Conservation (phyloP, 2,888 invertebrate genomes). For the Pasiphila rectangulata region DNA sequence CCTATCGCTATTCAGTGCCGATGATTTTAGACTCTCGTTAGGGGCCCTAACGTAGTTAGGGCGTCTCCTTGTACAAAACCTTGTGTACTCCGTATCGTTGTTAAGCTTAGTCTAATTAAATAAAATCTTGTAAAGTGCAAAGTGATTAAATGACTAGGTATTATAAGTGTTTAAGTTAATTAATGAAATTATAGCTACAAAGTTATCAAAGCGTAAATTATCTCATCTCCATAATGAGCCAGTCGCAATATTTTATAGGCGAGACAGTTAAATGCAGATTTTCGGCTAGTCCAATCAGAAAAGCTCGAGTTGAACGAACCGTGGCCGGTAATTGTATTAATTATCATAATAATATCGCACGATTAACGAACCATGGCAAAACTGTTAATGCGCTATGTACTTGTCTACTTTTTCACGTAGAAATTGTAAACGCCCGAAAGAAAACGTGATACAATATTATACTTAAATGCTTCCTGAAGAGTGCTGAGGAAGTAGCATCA, state of each 20-base stretch:
- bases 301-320: conserved; percentile 58
- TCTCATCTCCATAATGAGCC: conserved; percentile 4
- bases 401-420: conserved; percentile 40
- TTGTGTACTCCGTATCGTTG: too few relatives aligned
- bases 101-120: too few relatives aligned
- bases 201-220: conserved; percentile 2
- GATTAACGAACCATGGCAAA: conserved; percentile 61
- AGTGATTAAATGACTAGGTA: neutral
- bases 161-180: neutral
- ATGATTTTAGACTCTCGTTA: too few relatives aligned
- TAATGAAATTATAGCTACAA: neutral
- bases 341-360: conserved; percentile 70
- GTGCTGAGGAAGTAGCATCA: conserved; percentile 10
- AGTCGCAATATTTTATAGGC: conserved; percentile 13
- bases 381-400: conserved; percentile 52
- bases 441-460: conserved; percentile 21
- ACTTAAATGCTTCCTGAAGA: conserved; percentile 25
- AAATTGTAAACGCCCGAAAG: conserved; percentile 30
- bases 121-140: too few relatives aligned
- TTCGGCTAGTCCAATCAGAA: conserved; percentile 24
- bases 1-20: too few relatives aligned
- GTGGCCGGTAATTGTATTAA: conserved; percentile 67
- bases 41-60: too few relatives aligned
- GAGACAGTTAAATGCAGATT: conserved; percentile 32
- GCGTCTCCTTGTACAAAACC: too few relatives aligned